Evolutionary conservation across 2,797 vertebrate species (phyloP).

Genomic region (Cryptoblepharus egeriae): DNA sequence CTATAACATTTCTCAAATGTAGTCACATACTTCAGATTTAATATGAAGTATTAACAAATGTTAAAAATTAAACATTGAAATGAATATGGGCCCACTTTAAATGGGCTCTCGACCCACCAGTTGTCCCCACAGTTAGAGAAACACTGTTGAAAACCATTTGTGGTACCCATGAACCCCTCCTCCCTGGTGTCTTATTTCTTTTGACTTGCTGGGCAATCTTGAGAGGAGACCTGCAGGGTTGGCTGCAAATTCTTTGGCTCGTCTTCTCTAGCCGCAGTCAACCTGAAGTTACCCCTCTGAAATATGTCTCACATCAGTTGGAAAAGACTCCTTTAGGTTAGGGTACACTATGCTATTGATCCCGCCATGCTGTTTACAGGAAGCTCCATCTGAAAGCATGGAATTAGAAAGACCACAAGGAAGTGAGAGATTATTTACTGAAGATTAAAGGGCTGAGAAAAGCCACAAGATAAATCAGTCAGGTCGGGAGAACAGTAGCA

Average conservation of each 20-base stretch:
- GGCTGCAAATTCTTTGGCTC: background rate
- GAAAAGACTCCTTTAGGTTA: conserved; percentile 53
- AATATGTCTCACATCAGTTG: background rate
- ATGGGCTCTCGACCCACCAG: too few species aligned
- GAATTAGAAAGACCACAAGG: conserved; percentile 73
- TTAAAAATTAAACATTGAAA: too few species aligned
- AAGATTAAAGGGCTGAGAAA: conserved; percentile 68
- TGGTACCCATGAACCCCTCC: background rate
- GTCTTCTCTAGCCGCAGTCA: conserved; percentile 5
- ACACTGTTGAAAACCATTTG: too few species aligned
- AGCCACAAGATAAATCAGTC: conserved; percentile 75
- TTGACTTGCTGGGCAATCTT: background rate
- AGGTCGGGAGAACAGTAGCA: conserved; percentile 59
- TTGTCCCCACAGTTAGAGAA: too few species aligned
- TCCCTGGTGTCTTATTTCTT: background rate
- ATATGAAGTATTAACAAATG: too few species aligned
- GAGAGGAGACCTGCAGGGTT: conserved; percentile 24
- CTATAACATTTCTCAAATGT: too few species aligned
- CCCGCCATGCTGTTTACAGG: conserved; percentile 71
- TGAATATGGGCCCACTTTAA: too few species aligned
- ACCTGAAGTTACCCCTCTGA: conserved; percentile 42
- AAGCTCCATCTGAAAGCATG: conserved; percentile 55
- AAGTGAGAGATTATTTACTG: conserved; percentile 71
- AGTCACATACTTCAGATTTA: too few species aligned
- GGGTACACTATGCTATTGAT: background rate